Conservation (phyloP, 1,140 invertebrate genomes). For the Wasmannia auropunctata region DNA sequence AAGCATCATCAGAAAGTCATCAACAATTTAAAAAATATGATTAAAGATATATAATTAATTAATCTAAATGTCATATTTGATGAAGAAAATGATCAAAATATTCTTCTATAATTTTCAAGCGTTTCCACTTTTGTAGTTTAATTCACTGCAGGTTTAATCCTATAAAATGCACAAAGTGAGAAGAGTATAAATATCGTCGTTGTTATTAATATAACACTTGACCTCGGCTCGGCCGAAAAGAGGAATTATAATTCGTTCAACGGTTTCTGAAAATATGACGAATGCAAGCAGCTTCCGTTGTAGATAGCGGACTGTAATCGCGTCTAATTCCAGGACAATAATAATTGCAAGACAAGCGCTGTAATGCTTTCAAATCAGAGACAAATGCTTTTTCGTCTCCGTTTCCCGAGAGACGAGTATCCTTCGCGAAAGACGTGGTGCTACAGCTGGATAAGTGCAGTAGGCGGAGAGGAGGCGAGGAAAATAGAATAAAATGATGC, state of each 20-base stretch:
- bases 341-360: constrained; percentile 61
- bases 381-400: constrained; percentile 58
- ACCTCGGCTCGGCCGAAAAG: background rate
- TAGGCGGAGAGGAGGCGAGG: background rate
- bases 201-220: background rate
- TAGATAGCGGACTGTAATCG: constrained; percentile 33
- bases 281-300: constrained; percentile 6
- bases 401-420: background rate
- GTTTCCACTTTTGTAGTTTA: background rate
- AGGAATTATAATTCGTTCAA: constrained; percentile 1
- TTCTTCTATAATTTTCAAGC: background rate
- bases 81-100: too few relatives aligned
- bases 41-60: too few relatives aligned
- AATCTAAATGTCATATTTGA: too few relatives aligned
- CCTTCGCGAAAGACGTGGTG: constrained; percentile 43
- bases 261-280: background rate
- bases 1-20: too few relatives aligned
- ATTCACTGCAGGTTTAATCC: background rate
- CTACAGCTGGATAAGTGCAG: background rate
- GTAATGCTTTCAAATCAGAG: constrained; percentile 55
- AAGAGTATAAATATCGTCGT: background rate
- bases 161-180: background rate
- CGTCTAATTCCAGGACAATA: constrained; percentile 57
- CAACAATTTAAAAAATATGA: too few relatives aligned
- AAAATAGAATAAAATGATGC: constrained; percentile 40